Conservation (phyloP, 1,140 invertebrate species). For the Muscidifurax raptorellus region DNA sequence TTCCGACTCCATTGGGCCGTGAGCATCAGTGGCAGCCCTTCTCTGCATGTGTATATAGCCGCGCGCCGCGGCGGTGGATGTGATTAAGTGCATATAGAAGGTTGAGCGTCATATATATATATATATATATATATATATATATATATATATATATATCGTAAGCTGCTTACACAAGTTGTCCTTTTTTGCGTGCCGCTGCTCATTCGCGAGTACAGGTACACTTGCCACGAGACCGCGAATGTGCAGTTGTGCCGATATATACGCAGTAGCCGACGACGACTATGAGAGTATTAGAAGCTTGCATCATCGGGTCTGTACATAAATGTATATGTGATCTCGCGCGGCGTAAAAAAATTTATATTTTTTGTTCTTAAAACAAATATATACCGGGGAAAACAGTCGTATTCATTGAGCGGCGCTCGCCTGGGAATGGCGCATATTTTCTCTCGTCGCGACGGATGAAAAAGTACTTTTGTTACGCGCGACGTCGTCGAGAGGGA, state of each 20-base stretch:
- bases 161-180: slow-evolving; percentile 50
- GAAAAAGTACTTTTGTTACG: slow-evolving; percentile 4
- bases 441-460: background rate
- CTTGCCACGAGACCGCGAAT: background rate
- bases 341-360: too few relatives aligned
- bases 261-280: background rate
- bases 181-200: slow-evolving; percentile 37
- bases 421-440: background rate
- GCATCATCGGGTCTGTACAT: too few relatives aligned
- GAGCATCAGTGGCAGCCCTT: background rate
- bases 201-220: background rate
- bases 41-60: background rate
- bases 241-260: background rate
- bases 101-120: too few relatives aligned
- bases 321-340: too few relatives aligned
- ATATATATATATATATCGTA: slow-evolving; percentile 40
- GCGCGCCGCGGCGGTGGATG: background rate
- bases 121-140: too few relatives aligned
- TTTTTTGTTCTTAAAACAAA: too few relatives aligned
- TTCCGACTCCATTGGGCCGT: slow-evolving; percentile 25
- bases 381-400: too few relatives aligned
- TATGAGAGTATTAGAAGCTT: background rate
- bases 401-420: too few relatives aligned
- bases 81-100: slow-evolving; percentile 38
- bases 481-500: background rate